Evolutionary conservation across 2,113 vertebrate genomes (phyloP).

Genomic region (Neofelis nebulosa): DNA sequence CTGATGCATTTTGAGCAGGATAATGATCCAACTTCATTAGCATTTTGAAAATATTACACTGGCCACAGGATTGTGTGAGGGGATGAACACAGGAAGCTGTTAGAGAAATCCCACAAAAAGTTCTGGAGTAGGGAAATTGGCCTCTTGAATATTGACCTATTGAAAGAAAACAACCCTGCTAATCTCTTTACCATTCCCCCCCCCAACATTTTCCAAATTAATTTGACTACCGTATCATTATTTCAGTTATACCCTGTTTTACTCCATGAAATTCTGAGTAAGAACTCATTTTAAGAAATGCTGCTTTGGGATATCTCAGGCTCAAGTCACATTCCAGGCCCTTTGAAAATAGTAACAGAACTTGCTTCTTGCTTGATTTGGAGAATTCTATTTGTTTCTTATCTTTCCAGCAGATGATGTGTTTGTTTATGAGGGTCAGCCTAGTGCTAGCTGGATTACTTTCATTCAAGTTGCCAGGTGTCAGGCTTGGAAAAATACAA

Average conservation of each 20-base stretch:
- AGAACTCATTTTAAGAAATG: not conserved
- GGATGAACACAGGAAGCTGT: accelerated
- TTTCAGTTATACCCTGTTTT: not conserved
- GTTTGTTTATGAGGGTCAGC: constrained; percentile 26
- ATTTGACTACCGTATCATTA: not conserved
- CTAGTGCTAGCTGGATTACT: not conserved
- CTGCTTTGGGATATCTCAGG: not conserved
- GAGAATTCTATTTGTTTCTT: not conserved
- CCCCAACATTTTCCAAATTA: not conserved
- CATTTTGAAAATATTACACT: not conserved
- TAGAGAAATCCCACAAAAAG: not conserved
- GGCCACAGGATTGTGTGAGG: not conserved
- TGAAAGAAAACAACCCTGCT: not conserved
- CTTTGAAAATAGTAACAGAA: not conserved
- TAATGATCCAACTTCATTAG: not conserved
- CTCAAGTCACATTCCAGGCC: not conserved
- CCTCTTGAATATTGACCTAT: not conserved
- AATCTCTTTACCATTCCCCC: not conserved
- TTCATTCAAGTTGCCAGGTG: not conserved
- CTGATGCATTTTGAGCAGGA: not conserved
- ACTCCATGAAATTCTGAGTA: not conserved
- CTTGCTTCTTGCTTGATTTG: not conserved
- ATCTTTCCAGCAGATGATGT: not conserved
- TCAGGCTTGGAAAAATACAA: not conserved
- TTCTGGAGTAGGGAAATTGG: not conserved